Base-by-base conservation (phyloP, 2,797 vertebrate genomes). In the Rhabdophis nuchalis region DNA sequence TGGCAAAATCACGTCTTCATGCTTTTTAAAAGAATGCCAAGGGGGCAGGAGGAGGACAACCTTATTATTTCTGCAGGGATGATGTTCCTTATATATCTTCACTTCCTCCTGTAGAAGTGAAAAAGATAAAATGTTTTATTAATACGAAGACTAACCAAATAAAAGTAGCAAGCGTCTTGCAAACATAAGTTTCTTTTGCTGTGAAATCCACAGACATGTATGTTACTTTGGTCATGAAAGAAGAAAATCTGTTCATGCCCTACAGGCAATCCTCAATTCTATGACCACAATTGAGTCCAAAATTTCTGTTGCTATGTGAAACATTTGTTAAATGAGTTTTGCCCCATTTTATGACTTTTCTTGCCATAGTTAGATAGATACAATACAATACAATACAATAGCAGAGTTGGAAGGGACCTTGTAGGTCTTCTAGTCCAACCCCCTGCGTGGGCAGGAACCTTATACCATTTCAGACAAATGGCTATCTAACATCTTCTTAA, bases 1-100 rank as follows among this genome's bases (percentile, higher is more conserved):
- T 72, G 16, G 68, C 32, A 36, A 72, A 72, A 36, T 7, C 64
- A 72, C 9, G 16, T 72, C 64, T 72, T 72, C 32, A 9, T 32
- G 16, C n/a, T 32, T 36, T 72, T 72, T 72, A 32, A 72, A 72
- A 72, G 16, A 18, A 20, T 32, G 64, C 16, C 14, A n/a, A 64
- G 25, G 61, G 4, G 12, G 0, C 4, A 0, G 2, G 2, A 14
- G 3, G 5, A 27, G 5, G 61, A 7, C 0, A 20, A 72, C 32
- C 16, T 36, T 72, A 72, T 36, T 72, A 36, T 36, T 72, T 72
- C 7, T 18, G 3, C 32, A 68, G 14, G n/a, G n/a, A 68, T 32
- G n/a, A 68, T 18, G n/a, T 68, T 32, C n/a, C 64, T 32, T 14
- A 41, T 32, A 32, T 36, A 18, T 72, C 36, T 82, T 82, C 72